Evolutionary conservation across 2,113 vertebrate genomes (phyloP), one percentile per base, ranked within the genome.

Genomic region (Trinectes maculatus): DNA sequence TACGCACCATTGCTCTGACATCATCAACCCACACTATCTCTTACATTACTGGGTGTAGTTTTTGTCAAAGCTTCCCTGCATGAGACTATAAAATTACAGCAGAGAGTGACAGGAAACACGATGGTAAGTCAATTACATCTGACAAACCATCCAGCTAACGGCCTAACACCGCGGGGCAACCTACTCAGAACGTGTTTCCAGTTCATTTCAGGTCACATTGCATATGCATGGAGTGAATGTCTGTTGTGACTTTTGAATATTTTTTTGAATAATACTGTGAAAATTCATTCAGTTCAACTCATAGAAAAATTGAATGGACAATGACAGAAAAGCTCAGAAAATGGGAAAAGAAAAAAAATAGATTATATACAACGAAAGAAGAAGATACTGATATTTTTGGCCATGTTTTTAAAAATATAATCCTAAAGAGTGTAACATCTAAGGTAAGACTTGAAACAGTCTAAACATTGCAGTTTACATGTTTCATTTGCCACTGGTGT

Each of bases 71-170:
- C 36, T 22, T 47, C 54, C 33, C 51, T 31, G 43, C 51, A 18
- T 26, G 56, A 80, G 43, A 19, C 52, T 37, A 49, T 71, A 43
- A 68, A 68, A 74, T 64, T 64, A 71, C 40, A 47, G 9, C 8
- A 12, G n/a, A 34, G 48, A 58, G 54, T 74, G 77, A 69, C 65
- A 72, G 48, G 21, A 69, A 68, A 52, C 54, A 73, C 68, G 36
- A 21, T 40, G 21, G 63, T 79, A 71, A 77, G 72, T 67, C 49
- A 61, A 85, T 77, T 74, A 60, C 19, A 60, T 71, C 43, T 71
- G 79, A 71, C 79, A 74, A 64, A 65, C 21, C 52, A 47, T 61
- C 47, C 43, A 67, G 69, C 69, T 74, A 76, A 72, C 37, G 2
- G 71, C 65, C 54, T 9, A 40, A 61, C 59, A 28, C 58, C 7